Base-by-base conservation (phyloP, 2,888 invertebrate species). In the Ditylenchus weischeri region DNA sequence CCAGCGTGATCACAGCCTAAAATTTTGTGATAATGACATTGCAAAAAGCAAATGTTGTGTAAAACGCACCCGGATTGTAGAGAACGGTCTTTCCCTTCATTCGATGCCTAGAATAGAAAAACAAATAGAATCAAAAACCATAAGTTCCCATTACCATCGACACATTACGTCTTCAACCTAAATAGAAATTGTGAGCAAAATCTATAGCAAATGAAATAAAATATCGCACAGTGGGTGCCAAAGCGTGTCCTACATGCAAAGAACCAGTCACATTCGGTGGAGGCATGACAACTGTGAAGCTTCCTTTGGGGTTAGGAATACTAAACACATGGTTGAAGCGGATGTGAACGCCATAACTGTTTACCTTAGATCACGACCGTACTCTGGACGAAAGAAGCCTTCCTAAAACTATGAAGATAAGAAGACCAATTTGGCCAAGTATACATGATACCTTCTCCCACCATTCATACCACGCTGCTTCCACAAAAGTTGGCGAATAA, bases 381-480 rank as follows among this genome's bases (percentile, higher is more conserved):
- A 93, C 86, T 98, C 98, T 5, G 98, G 98, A 84, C 91, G 93
- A 84, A 98, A 99, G 86, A 93, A 96, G 7, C 94, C 94, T 84
- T 91, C 87, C 29, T 18, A 10, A 54, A 54, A 4, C 43, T 6
- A 72, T 68, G 5, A 70, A 54, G n/a, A 71, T 54, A 23, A 54
- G 10, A 10, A 54, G 7, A 1, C 54, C 3, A 10, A 57, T 29
- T 15, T 54, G 1, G 1, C 29, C 13, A 18, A n/a, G n/a, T 10
- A 54, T 13, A 11, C 8, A 54, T 62, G n/a, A n/a, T 29, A 54
- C 54, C 54, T 93, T 90, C 84, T 95, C 93, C 98, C 98, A 98
- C 98, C 98, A 98, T 48, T 89, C 85, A 83, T 98, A 96, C 98
- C 98, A 99, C 7, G 91, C 91, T 6, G 95, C 92, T 86, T 99